These are phyloP conservation scores for Sphaeridia pumilis DNA, from an alignment of 2,888 invertebrate species.

Conservation along the genomic window DNA sequence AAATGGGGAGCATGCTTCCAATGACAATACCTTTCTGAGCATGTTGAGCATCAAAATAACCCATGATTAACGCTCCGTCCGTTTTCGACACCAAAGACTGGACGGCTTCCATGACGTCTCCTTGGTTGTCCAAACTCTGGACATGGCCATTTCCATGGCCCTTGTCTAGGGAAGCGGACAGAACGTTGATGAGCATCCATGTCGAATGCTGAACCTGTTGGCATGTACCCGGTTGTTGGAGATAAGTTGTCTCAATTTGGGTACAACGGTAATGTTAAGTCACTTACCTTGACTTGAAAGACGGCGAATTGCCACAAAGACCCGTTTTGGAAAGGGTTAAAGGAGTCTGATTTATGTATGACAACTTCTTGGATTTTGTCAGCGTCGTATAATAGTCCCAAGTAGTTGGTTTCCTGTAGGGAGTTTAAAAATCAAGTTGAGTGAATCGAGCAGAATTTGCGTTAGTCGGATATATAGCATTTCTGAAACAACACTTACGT, in stretches of 20 bases:
- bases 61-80: constrained; percentile 33
- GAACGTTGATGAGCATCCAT: constrained; percentile 33
- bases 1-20: too few species aligned
- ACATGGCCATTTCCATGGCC: constrained; percentile 22
- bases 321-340: constrained; percentile 34
- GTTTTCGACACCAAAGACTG: constrained; percentile 24
- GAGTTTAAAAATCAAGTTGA: not conserved
- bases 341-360: constrained; percentile 23
- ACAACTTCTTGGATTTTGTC: constrained; percentile 26
- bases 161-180: constrained; percentile 24
- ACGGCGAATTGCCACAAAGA: constrained; percentile 35
- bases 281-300: constrained; percentile 30
- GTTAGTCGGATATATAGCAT: not conserved
- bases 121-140: constrained; percentile 19
- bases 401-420: constrained; percentile 23
- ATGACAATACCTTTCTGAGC: constrained; percentile 33
- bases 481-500: constrained; percentile 18
- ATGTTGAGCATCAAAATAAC: constrained; percentile 29
- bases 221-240: too few species aligned
- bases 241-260: not conserved
- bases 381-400: constrained; percentile 31
- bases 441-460: not conserved
- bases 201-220: constrained; percentile 17
- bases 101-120: constrained; percentile 25
- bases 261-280: too few species aligned